phyloP scores from a whole-genome alignment of 2,797 vertebrate species.

The Halcyon smyrnensis region DNA sequence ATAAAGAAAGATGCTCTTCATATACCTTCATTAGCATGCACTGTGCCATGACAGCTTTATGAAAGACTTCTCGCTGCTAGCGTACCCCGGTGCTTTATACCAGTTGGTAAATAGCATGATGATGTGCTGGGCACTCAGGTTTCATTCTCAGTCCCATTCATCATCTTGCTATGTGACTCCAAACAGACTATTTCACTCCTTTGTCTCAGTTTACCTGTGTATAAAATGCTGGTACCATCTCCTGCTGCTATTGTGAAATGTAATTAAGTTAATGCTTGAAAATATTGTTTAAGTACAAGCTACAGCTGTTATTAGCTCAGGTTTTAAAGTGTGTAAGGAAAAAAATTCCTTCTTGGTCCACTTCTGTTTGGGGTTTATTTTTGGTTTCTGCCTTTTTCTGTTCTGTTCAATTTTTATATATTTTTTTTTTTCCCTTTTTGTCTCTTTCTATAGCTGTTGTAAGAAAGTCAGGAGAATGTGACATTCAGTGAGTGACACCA shows the following conservation, averaged over 20 bases:
- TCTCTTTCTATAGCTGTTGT: not conserved
- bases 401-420: not conserved
- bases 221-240: not conserved
- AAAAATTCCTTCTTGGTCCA: not conserved
- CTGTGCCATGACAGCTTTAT: slow-evolving; percentile 39
- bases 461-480: slow-evolving; percentile 37
- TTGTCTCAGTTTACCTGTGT: slow-evolving; percentile 53
- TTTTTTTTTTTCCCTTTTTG: not conserved
- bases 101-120: slow-evolving; percentile 34
- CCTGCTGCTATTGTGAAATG: not conserved
- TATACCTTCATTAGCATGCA: slow-evolving; percentile 52
- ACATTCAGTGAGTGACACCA: slow-evolving; percentile 49
- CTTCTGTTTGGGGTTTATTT: not conserved
- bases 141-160: slow-evolving; percentile 11
- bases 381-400: not conserved
- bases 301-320: not conserved
- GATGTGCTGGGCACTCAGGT: slow-evolving; percentile 40
- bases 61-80: not conserved
- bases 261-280: slow-evolving; percentile 26
- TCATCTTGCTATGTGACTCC: slow-evolving; percentile 38
- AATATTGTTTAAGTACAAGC: not conserved
- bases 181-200: slow-evolving; percentile 5
- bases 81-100: slow-evolving; percentile 2
- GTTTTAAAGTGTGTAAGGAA: not conserved
- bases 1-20: slow-evolving; percentile 54